Evolutionary conservation across 2,797 vertebrate genomes (phyloP).

Genomic region (Pantherophis alleghaniensis): DNA sequence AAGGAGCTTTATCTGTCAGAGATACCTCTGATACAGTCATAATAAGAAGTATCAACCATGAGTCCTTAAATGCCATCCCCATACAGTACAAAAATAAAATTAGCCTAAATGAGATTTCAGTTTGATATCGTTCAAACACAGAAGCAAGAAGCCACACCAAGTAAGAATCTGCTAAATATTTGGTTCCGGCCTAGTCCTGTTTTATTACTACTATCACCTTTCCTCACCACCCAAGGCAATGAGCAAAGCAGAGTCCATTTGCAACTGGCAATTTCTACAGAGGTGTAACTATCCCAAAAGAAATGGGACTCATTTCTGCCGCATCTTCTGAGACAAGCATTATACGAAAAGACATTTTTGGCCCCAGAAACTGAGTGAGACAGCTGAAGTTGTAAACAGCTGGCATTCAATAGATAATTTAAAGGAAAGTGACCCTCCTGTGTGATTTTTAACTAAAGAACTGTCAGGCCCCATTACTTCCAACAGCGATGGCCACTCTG

Average conservation of each 20-base stretch:
- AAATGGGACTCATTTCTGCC: constrained; percentile 30
- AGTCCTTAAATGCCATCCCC: constrained; percentile 73
- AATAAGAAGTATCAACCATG: constrained; percentile 77
- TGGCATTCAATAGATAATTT: constrained; percentile 82
- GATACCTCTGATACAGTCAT: constrained; percentile 66
- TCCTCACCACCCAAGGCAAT: background rate
- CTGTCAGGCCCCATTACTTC: constrained; percentile 82
- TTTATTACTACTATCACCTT: background rate
- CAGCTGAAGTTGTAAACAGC: constrained; percentile 75
- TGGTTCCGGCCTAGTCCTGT: background rate
- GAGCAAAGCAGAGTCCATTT: constrained; percentile 42
- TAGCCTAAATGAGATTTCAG: constrained; percentile 73
- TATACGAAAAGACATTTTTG: constrained; percentile 66
- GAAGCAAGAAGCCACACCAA: constrained; percentile 50
- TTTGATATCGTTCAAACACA: constrained; percentile 69
- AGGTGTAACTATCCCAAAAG: constrained; percentile 61
- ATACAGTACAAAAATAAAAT: constrained; percentile 80
- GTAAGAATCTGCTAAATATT: constrained; percentile 31
- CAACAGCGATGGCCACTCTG: constrained; percentile 70
- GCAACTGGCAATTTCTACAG: constrained; percentile 47
- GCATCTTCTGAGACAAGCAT: constrained; percentile 50
- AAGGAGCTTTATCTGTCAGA: constrained; percentile 77
- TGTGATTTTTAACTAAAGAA: constrained; percentile 83
- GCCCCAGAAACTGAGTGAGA: constrained; percentile 68
- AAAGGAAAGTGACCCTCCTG: constrained; percentile 82